Conservation (phyloP, 2,113 vertebrate species). For the Felis chaus region DNA sequence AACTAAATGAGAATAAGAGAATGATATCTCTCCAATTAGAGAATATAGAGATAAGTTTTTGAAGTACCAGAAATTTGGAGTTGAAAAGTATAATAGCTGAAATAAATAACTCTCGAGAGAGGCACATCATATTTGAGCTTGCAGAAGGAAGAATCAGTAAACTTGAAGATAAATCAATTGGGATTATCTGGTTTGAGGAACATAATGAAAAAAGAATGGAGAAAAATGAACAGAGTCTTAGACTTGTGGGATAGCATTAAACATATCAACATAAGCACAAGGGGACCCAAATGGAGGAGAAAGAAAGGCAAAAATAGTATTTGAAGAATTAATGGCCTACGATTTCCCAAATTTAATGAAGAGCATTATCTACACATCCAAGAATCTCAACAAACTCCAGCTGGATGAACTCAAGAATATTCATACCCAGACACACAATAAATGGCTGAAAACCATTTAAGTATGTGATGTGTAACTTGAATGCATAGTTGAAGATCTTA, state of each 20-base stretch:
- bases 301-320: not conserved
- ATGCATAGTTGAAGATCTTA: not conserved
- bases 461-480: not conserved
- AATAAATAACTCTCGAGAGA: not conserved
- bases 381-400: not conserved
- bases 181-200: not conserved
- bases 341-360: not conserved
- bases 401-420: not conserved
- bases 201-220: not conserved
- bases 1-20: not conserved
- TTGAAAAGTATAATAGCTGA: not conserved
- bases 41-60: not conserved
- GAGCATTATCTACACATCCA: not conserved
- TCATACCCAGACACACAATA: not conserved
- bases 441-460: not conserved
- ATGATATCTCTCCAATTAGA: not conserved
- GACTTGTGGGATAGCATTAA: not conserved
- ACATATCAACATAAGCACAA: not conserved
- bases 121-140: not conserved
- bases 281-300: not conserved
- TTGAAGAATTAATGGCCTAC: not conserved
- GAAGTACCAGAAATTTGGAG: not conserved
- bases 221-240: not conserved
- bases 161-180: not conserved
- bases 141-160: not conserved